Conservation (phyloP, 2,888 invertebrate species). For the Timandra comae region DNA sequence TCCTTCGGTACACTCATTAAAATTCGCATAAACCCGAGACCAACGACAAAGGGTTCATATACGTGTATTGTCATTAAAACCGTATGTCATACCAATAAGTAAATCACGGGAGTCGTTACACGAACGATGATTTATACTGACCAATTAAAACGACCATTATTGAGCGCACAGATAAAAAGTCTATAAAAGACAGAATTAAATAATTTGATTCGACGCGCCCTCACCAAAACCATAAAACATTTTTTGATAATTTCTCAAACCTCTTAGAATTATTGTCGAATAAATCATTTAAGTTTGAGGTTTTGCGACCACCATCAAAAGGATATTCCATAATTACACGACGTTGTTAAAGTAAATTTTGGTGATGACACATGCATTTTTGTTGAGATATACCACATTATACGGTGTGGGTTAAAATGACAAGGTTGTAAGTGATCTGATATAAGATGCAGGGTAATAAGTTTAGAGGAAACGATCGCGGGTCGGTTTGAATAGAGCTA, state of each 20-base stretch:
- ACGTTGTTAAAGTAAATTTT: neutral
- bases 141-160: slow-evolving; percentile 67
- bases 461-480: slow-evolving; percentile 57
- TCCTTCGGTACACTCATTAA: slow-evolving; percentile 62
- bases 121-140: slow-evolving; percentile 67
- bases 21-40: slow-evolving; percentile 51
- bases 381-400: too few relatives aligned
- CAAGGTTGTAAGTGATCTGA: neutral
- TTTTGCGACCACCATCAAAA: slow-evolving; percentile 55
- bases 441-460: slow-evolving; percentile 14
- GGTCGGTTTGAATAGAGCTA: slow-evolving; percentile 58
- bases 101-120: slow-evolving; percentile 68
- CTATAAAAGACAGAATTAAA: slow-evolving; percentile 45
- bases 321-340: slow-evolving; percentile 2
- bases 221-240: slow-evolving; percentile 54
- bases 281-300: slow-evolving; percentile 64
- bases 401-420: slow-evolving; percentile 1
- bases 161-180: slow-evolving; percentile 37
- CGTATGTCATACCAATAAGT: slow-evolving; percentile 67
- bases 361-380: too few relatives aligned
- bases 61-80: slow-evolving; percentile 56
- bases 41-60: slow-evolving; percentile 59
- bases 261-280: slow-evolving; percentile 56
- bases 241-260: slow-evolving; percentile 53
- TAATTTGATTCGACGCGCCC: slow-evolving; percentile 61